Conservation (phyloP, 2,797 vertebrate species). For the Coilia nasus region DNA sequence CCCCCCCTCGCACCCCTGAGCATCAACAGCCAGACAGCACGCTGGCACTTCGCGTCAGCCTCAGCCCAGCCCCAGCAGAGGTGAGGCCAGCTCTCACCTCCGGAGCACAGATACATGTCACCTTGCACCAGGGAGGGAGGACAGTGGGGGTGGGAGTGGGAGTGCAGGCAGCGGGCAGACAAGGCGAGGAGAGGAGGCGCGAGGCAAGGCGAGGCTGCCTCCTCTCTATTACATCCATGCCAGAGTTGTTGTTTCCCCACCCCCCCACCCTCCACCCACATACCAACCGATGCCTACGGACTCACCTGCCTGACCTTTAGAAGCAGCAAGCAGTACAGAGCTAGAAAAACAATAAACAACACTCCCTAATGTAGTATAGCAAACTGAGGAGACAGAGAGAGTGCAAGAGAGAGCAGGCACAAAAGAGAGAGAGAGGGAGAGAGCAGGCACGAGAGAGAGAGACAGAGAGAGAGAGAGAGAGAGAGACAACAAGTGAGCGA, state of each 20-base stretch:
- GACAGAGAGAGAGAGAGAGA: neutral
- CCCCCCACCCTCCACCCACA: too few species aligned
- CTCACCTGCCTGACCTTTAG: constrained; percentile 30
- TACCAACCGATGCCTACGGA: neutral
- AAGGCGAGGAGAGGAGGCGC: too few species aligned
- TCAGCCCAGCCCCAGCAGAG: constrained; percentile 25
- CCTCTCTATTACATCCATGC: neutral
- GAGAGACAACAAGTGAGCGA: too few species aligned
- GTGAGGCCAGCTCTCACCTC: constrained; percentile 42
- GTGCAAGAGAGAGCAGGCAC: neutral
- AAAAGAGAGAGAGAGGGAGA: neutral
- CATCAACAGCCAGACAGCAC: constrained; percentile 41
- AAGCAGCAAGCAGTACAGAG: neutral
- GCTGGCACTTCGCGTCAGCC: constrained; percentile 40
- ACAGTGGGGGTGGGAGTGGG: too few species aligned
- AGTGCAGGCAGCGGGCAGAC: too few species aligned
- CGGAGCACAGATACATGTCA: constrained; percentile 42
- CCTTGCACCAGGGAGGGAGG: constrained; percentile 41
- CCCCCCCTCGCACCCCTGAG: constrained; percentile 28
- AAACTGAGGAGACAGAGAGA: neutral
- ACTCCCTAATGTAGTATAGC: neutral
- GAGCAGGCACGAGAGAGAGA: neutral
- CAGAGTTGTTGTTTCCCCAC: neutral
- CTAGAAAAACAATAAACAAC: constrained; percentile 19
- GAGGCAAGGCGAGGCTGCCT: too few species aligned